A percentile compares a stretch with the other conserved stretches of the same genome.
Conservation (phyloP, 2,888 invertebrate species). For the Mythimna impura region DNA sequence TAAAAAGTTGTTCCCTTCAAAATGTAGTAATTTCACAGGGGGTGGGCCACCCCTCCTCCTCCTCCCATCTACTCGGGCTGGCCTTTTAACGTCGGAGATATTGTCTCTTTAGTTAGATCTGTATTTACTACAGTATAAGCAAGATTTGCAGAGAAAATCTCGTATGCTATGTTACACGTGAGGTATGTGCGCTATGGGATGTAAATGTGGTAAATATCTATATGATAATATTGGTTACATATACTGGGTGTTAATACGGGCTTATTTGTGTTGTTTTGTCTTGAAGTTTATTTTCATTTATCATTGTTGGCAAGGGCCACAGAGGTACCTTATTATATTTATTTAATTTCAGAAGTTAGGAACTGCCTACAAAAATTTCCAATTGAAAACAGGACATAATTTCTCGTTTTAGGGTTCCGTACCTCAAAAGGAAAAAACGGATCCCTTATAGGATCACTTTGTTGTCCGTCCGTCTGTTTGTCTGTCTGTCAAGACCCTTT, state of each 20-base stretch:
- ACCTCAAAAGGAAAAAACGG: too few relatives aligned
- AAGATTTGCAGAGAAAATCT: slow-evolving; percentile 74
- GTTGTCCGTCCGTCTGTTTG: too few relatives aligned
- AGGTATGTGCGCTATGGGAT: slow-evolving; percentile 41
- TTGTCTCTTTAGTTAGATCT: slow-evolving; percentile 90
- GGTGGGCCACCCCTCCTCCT: slow-evolving; percentile 74
- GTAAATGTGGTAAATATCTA: slow-evolving; percentile 40
- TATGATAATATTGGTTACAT: slow-evolving; percentile 47
- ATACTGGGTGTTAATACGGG: slow-evolving; percentile 23
- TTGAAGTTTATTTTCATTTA: slow-evolving; percentile 46
- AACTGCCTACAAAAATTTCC: too few relatives aligned
- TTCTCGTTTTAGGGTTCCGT: background rate
- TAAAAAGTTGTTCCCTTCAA: slow-evolving; percentile 90
- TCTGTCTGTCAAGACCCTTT: too few relatives aligned
- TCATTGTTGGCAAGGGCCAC: slow-evolving; percentile 29
- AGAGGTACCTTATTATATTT: slow-evolving; percentile 1
- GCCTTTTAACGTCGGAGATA: slow-evolving; percentile 90
- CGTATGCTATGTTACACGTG: slow-evolving; percentile 45
- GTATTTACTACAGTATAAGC: slow-evolving; percentile 85
- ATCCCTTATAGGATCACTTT: too few relatives aligned
- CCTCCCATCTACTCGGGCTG: slow-evolving; percentile 82
- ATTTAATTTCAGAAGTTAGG: slow-evolving; percentile 1
- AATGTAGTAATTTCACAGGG: slow-evolving; percentile 89
- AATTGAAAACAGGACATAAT: background rate
- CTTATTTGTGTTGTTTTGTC: slow-evolving; percentile 26